Base-by-base conservation (phyloP, 2,113 vertebrate genomes). In the Zapus hudsonius region DNA sequence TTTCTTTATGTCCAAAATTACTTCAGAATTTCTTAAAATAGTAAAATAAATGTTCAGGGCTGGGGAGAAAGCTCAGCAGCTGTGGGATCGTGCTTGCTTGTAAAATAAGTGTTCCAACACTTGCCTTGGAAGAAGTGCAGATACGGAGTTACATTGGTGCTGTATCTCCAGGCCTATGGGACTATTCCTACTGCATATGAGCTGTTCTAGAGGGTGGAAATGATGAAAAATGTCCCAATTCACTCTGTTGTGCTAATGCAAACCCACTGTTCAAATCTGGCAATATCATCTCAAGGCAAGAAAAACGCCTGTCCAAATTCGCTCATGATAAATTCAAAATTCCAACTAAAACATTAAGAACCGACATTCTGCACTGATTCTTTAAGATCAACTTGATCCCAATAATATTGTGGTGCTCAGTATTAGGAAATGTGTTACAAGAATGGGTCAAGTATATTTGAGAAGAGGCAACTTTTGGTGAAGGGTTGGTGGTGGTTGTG, bases 371-470 rank as follows among this genome's bases (percentile, higher is more conserved):
- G 36, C 59, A 91, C 23, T 64, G 69, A 12, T 29, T 42, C 33
- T 85, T 73, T 9, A 84, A 63, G 69, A 13, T 79, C 67, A 1
- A 4, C 52, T 69, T 70, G 55, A 42, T 87, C 84, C 38, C 17
- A 88, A 79, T 70, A 83, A 42, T 57, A n/a, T 55, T 74, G 29
- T 29, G 31, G 55, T 69, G n/a, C 27, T 76, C 57, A 44, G 36
- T 91, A 64, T 84, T 81, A 81, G 36, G 9, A 92, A 95, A 63
- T 81, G 19, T 81, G 57, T 89, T 85, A 70, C 63, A 89, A 81
- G 16, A 67, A 78, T 17, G 61, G 33, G 22, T 57, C 57, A 86
- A 86, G 36, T 66, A 23, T 6, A 85, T 84, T 63, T 81, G 25
- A 87, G 38, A 93, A 72, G 47, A 93, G 64, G 36, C 42, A 57